phyloP scores from a whole-genome alignment of 2,113 vertebrate species.

The Isichthys henryi region DNA sequence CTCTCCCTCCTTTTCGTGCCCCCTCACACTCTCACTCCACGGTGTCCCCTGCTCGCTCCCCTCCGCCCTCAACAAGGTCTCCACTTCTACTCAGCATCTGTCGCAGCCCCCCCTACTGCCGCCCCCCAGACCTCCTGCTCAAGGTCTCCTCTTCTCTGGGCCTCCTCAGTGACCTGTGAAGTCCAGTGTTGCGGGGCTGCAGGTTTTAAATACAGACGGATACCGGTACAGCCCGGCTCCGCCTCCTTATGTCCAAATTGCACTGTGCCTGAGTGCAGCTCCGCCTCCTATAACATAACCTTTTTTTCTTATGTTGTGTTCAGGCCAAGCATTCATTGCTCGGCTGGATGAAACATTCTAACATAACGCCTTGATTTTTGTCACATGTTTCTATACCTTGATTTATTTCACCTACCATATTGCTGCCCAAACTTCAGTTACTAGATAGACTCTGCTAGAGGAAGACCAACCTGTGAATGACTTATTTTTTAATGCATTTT shows the following conservation, averaged over 20 bases:
- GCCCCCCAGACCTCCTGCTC: not conserved
- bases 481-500: not conserved
- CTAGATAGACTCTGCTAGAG: not conserved
- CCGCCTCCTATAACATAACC: slow-evolving; percentile 18
- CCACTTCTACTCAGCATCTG: not conserved
- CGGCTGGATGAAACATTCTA: not conserved
- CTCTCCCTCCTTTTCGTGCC: slow-evolving; percentile 39
- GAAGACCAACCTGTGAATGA: not conserved
- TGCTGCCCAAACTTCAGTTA: not conserved
- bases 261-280: not conserved
- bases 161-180: not conserved
- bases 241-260: not conserved
- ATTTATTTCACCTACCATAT: not conserved
- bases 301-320: not conserved
- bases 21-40: slow-evolving; percentile 39
- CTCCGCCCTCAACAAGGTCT: not conserved
- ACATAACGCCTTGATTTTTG: not conserved
- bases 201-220: not conserved
- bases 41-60: slow-evolving; percentile 49
- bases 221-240: not conserved
- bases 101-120: slow-evolving; percentile 13
- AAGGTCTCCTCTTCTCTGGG: not conserved
- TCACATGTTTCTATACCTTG: not conserved
- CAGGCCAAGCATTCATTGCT: not conserved
- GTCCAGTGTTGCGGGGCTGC: not conserved